Evolutionary conservation across 2,888 invertebrate genomes (phyloP).

Genomic region (Steinernema scapterisci): DNA sequence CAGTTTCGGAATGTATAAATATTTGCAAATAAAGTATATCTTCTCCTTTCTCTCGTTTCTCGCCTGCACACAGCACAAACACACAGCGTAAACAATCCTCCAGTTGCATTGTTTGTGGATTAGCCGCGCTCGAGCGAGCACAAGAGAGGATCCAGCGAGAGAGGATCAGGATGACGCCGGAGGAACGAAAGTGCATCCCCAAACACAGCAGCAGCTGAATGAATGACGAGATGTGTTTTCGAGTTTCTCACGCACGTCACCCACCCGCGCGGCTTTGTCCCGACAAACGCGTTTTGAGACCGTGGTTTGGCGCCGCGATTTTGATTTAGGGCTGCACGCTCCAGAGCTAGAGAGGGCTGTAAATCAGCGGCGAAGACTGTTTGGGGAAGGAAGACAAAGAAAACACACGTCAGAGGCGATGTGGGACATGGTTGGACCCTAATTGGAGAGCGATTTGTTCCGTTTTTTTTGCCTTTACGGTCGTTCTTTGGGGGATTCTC

Average conservation of each 20-base stretch:
- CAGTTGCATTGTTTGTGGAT: slow-evolving; percentile 1
- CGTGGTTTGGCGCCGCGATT: not conserved
- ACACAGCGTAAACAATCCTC: not conserved
- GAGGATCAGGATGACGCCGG: not conserved
- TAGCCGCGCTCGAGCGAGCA: not conserved
- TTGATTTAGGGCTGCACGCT: not conserved
- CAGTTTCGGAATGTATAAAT: slow-evolving; percentile 26
- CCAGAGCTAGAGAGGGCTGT: not conserved
- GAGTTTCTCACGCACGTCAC: not conserved
- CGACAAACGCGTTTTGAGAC: not conserved
- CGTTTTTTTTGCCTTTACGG: no score
- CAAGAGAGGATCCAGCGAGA: not conserved
- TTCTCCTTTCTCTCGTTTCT: not conserved
- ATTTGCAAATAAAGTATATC: slow-evolving; percentile 7
- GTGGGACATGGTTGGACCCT: no score
- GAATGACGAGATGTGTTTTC: slow-evolving; percentile 11
- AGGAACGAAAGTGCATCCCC: not conserved
- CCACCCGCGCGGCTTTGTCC: not conserved
- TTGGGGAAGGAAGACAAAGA: no score
- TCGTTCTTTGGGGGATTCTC: no score
- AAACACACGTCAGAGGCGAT: no score
- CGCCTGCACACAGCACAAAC: not conserved
- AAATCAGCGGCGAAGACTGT: not conserved
- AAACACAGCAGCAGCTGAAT: not conserved
- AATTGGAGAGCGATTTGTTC: no score